phyloP scores from a whole-genome alignment of 2,797 vertebrate genomes.

The Sparus aurata region DNA sequence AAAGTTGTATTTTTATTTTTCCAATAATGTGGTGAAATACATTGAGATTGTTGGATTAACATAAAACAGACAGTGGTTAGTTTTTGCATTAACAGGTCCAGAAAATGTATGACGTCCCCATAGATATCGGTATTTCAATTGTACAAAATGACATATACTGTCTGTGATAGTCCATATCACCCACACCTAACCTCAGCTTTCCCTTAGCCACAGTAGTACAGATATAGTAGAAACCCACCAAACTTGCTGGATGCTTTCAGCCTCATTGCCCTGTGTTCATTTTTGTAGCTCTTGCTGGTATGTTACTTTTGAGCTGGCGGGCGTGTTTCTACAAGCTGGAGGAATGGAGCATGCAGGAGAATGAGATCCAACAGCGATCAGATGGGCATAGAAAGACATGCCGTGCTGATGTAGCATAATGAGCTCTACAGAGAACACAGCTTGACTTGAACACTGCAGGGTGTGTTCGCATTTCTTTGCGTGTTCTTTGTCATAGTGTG shows the following conservation, averaged over 20 bases:
- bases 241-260: not conserved
- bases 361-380: constrained; percentile 28
- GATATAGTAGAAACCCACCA: not conserved
- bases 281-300: constrained; percentile 20
- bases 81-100: not conserved
- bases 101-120: not conserved
- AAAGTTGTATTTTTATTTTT: not conserved
- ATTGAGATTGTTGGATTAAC: not conserved
- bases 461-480: constrained; percentile 32
- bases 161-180: not conserved
- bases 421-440: constrained; percentile 29
- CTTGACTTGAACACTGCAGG: constrained; percentile 12
- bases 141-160: too few relatives aligned
- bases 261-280: constrained; percentile 2
- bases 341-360: constrained; percentile 34
- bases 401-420: constrained; percentile 38
- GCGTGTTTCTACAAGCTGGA: constrained; percentile 59
- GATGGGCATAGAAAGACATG: constrained; percentile 26
- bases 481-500: constrained; percentile 3
- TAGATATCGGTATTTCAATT: too few relatives aligned
- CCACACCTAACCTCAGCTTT: not conserved
- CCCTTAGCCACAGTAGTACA: not conserved
- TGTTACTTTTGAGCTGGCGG: constrained; percentile 23
- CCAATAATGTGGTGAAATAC: not conserved
- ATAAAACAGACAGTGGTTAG: too few relatives aligned